Conservation (phyloP, 92 coral and sea anemone genomes). For the Paramuricea clavata region DNA sequence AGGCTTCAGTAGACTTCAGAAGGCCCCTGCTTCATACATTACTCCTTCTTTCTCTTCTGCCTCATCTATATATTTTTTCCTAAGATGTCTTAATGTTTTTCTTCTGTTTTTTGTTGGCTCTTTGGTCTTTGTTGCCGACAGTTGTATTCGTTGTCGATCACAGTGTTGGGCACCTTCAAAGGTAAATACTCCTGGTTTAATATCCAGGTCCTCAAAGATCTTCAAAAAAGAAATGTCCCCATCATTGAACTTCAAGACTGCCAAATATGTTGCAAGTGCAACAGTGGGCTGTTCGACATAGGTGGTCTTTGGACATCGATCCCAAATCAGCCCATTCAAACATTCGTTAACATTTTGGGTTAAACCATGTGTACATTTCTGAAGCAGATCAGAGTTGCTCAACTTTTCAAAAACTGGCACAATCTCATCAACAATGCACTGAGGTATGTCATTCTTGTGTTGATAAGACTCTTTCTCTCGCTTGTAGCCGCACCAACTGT, state of each 20-base stretch:
- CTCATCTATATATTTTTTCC: not conserved
- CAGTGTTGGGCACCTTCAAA: constrained; percentile 1
- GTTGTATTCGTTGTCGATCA: not conserved
- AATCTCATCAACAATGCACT: constrained; percentile 6
- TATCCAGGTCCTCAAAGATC: not conserved
- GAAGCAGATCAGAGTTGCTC: constrained; percentile 1
- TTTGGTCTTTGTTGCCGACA: not conserved
- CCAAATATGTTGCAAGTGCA: constrained; percentile 7
- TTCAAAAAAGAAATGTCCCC: not conserved
- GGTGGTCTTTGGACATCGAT: constrained; percentile 33
- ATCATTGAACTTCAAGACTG: not conserved
- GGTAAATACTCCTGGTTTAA: not conserved
- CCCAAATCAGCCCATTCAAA: constrained; percentile 41
- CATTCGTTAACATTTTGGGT: constrained; percentile 28
- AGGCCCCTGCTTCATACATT: constrained; percentile 16
- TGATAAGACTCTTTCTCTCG: not conserved
- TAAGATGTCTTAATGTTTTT: constrained; percentile 8
- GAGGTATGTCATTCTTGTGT: constrained; percentile 31
- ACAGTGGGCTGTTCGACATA: constrained; percentile 13
- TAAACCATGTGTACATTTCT: constrained; percentile 27
- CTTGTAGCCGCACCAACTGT: constrained; percentile 10
- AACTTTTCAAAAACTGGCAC: constrained; percentile 5
- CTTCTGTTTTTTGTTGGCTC: not conserved
- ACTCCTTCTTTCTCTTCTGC: not conserved
- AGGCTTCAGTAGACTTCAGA: too few species aligned